These are phyloP conservation scores for Ophiodon elongatus DNA, from an alignment of 2,113 vertebrate species.

Conservation along the genomic window DNA sequence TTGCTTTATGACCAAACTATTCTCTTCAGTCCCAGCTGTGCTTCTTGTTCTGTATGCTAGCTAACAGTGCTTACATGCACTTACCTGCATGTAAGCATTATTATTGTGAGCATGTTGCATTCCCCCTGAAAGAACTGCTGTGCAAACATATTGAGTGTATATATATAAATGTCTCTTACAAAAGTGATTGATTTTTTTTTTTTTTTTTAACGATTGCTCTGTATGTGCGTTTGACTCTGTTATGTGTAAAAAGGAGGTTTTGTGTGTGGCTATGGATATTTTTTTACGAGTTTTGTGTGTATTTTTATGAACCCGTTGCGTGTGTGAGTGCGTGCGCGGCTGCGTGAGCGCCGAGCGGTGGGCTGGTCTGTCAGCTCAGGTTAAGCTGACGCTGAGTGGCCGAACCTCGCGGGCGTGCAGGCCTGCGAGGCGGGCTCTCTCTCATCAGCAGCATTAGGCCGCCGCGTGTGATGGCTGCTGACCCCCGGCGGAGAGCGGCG, in stretches of 20 bases:
- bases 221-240: background rate
- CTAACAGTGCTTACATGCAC: background rate
- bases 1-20: background rate
- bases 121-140: background rate
- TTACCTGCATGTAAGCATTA: background rate
- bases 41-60: background rate
- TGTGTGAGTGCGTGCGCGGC: constrained; percentile 45
- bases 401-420: constrained; percentile 72
- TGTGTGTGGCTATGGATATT: constrained; percentile 45
- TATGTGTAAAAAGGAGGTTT: constrained; percentile 33
- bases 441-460: constrained; percentile 88
- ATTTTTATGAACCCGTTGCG: constrained; percentile 36
- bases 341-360: constrained; percentile 29
- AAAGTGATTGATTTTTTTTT: background rate
- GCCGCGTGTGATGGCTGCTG: constrained; percentile 82
- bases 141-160: background rate
- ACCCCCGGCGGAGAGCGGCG: constrained; percentile 75
- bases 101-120: background rate
- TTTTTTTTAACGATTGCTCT: background rate
- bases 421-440: constrained; percentile 78
- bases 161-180: background rate
- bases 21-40: background rate
- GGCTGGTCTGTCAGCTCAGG: constrained; percentile 81
- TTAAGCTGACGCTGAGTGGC: constrained; percentile 81
- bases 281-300: constrained; percentile 37